A percentile compares a stretch with the other conserved stretches of the same genome.
These are phyloP conservation scores for Neotoxoptera formosana DNA, from an alignment of 1,140 invertebrate species.

Conservation along the genomic window DNA sequence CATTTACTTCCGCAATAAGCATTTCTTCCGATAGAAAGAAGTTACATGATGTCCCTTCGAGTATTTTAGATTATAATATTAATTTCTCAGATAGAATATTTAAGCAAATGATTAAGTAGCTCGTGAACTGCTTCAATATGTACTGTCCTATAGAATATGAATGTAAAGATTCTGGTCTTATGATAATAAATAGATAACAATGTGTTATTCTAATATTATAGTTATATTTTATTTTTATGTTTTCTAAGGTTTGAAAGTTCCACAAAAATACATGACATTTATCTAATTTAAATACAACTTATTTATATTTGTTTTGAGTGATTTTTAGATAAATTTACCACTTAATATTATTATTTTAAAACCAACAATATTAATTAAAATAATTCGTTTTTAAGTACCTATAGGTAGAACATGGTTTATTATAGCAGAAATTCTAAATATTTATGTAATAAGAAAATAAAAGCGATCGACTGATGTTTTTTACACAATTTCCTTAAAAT, in stretches of 20 bases:
- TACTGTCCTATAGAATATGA: neutral
- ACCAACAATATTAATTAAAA: too few species aligned
- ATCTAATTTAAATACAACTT: neutral
- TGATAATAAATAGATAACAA: neutral
- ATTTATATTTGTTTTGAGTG: neutral
- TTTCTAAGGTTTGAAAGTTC: neutral
- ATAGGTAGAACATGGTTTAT: too few species aligned
- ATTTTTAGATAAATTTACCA: neutral
- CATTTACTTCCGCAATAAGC: neutral
- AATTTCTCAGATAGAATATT: neutral
- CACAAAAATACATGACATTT: neutral
- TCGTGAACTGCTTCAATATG: neutral
- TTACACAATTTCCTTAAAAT: too few species aligned
- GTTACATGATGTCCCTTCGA: neutral
- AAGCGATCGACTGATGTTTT: too few species aligned
- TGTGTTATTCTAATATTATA: neutral
- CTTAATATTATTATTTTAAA: too few species aligned
- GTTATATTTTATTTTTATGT: neutral
- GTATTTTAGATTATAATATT: neutral
- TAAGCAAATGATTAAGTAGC: neutral
- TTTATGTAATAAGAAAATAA: too few species aligned
- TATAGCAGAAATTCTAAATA: too few species aligned
- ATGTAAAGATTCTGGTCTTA: neutral
- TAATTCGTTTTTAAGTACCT: too few species aligned
- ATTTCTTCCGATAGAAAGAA: neutral